Evolutionary conservation across 2,888 invertebrate genomes (phyloP).

Genomic region (Penaeus monodon): DNA sequence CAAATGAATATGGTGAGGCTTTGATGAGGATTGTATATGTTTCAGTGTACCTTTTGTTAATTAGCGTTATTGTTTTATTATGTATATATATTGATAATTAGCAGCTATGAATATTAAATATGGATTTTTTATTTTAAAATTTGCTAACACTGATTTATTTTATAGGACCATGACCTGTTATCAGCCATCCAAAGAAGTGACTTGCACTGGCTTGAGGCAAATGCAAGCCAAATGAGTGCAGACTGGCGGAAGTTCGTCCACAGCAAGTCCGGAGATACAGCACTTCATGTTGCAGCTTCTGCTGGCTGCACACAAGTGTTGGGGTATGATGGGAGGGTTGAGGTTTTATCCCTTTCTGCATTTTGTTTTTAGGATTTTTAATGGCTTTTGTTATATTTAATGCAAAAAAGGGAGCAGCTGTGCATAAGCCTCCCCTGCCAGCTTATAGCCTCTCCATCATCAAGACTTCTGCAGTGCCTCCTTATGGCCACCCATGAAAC

Average conservation of each 20-base stretch:
- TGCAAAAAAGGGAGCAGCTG: too few species aligned
- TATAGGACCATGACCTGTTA: conserved; percentile 33
- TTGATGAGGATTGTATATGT: background rate
- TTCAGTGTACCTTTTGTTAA: background rate
- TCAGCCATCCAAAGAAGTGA: conserved; percentile 35
- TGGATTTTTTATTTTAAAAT: background rate
- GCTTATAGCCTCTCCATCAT: too few species aligned
- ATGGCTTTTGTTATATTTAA: background rate
- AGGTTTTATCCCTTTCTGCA: background rate
- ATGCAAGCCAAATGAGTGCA: background rate
- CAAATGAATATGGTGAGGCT: too few species aligned
- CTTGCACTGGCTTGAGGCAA: conserved; percentile 12
- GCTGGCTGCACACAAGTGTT: conserved; percentile 36
- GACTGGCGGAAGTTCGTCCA: conserved; percentile 35
- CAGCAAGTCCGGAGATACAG: conserved; percentile 40
- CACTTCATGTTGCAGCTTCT: conserved; percentile 33
- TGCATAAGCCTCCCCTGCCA: too few species aligned
- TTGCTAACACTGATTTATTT: background rate
- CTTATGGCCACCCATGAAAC: too few species aligned
- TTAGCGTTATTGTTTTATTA: too few species aligned
- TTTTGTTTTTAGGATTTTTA: background rate
- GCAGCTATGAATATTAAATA: background rate
- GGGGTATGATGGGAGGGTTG: background rate
- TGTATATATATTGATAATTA: background rate
- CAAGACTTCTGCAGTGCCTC: too few species aligned